Base-by-base conservation (phyloP, 2,113 vertebrate species). In the Ginglymostoma cirratum region DNA sequence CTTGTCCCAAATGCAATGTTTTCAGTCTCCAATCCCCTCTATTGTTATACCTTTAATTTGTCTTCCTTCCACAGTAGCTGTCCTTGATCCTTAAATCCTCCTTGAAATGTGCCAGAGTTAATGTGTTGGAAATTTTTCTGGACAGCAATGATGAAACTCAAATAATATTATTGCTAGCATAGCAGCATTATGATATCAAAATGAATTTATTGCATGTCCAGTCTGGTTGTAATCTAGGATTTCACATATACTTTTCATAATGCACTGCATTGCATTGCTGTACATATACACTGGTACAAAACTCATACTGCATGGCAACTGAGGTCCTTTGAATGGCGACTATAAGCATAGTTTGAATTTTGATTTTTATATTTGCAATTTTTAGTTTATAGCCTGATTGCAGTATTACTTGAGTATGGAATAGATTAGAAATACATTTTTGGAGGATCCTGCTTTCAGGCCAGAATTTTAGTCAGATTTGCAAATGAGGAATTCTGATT, bases 101-200 rank as follows among this genome's bases (percentile, higher is more conserved):
- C 24, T 90, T 90, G 87, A 90, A 90, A 65, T 90, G 27, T 90
- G 55, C 86, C 48, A 14, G 23, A 55, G 52, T 90, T 90, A 90
- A 90, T 90, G 61, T 90, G 52, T 65, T 55, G 24, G 8, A 10
- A 89, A 21, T 52, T 30, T 55, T 89, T 89, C 48, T 55, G 1
- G 3, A 89, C 48, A 61, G 86, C 87, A 90, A 5, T 90, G 52
- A 90, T 90, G 27, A 15, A 61, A 15, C 48, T 21, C 17, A 65
- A 65, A 65, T 65, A 90, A 61, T 34, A 65, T 14, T 90, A 14
- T 61, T 89, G 48, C 61, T 90, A 61, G 61, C 52, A 34, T 89
- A 14, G 0, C 42, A 65, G 27, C 12, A n/a, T 5, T 19, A 19
- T 8, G 87, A n/a, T 61, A n/a, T 65, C 52, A n/a, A n/a, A 55